A percentile compares a stretch with the other conserved stretches of the same genome.
These are phyloP conservation scores for Holcopasites calliopsidis DNA, from an alignment of 1,140 invertebrate genomes.

Conservation along the genomic window DNA sequence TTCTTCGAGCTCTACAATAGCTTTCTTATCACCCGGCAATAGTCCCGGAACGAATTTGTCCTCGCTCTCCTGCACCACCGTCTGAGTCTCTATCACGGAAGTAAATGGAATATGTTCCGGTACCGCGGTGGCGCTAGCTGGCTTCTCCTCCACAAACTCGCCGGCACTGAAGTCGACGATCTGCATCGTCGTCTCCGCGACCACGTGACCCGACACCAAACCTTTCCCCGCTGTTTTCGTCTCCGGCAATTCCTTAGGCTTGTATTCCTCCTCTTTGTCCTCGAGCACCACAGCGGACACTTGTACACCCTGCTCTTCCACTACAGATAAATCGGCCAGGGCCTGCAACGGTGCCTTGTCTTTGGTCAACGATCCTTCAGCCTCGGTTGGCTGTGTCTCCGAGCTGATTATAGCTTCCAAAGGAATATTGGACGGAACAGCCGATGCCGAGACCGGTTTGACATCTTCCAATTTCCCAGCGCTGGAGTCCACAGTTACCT, in stretches of 20 bases:
- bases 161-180: constrained; percentile 61
- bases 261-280: constrained; percentile 79
- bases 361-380: constrained; percentile 66
- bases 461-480: constrained; percentile 68
- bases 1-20: constrained; percentile 70
- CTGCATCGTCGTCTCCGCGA: constrained; percentile 72
- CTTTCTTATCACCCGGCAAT: constrained; percentile 68
- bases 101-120: constrained; percentile 59
- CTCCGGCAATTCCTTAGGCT: constrained; percentile 65
- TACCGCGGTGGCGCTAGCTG: constrained; percentile 42
- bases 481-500: constrained; percentile 73
- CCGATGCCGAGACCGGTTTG: constrained; percentile 65
- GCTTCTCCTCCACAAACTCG: constrained; percentile 56
- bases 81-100: constrained; percentile 57
- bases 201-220: constrained; percentile 64
- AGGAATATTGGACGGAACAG: constrained; percentile 68
- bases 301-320: constrained; percentile 70
- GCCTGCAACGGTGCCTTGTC: constrained; percentile 65
- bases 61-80: constrained; percentile 75
- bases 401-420: constrained; percentile 68
- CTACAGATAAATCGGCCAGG: constrained; percentile 69
- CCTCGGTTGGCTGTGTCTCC: constrained; percentile 71
- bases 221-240: constrained; percentile 67
- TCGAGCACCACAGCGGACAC: constrained; percentile 72
- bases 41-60: constrained; percentile 64